phyloP scores from a whole-genome alignment of 2,888 invertebrate species.

The Mythimna loreyi region DNA sequence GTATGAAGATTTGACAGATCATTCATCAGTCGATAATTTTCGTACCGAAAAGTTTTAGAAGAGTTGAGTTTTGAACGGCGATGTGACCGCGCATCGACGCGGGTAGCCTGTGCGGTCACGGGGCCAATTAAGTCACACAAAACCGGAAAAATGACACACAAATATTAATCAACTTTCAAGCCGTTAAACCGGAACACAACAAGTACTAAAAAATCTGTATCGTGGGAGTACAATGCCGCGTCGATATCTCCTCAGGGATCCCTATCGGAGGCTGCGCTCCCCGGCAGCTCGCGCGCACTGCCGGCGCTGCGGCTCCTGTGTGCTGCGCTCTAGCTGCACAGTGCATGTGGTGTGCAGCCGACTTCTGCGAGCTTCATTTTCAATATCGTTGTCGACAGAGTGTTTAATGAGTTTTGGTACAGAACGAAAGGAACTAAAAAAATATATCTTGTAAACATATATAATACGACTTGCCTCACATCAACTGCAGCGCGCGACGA shows the following conservation, averaged over 20 bases:
- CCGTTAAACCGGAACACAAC: conserved; percentile 49
- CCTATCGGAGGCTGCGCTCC: background rate
- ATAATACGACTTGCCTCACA: background rate
- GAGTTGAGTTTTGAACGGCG: background rate
- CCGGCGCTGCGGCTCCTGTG: background rate
- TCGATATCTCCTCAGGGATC: background rate
- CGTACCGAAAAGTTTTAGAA: background rate
- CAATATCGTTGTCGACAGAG: too few relatives aligned
- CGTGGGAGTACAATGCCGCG: background rate
- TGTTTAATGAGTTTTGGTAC: background rate
- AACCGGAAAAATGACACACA: conserved; percentile 58
- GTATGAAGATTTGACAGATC: background rate
- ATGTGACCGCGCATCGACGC: conserved; percentile 18
- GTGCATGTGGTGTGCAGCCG: too few relatives aligned
- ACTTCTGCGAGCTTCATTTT: too few relatives aligned
- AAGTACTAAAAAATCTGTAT: conserved; percentile 3
- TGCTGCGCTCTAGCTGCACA: background rate
- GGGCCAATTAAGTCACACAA: conserved; percentile 36
- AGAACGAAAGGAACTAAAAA: background rate
- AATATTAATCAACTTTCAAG: conserved; percentile 58
- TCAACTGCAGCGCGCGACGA: background rate
- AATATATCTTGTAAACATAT: background rate
- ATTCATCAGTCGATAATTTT: background rate
- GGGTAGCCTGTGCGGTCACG: background rate
- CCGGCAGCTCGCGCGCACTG: background rate